phyloP scores from a whole-genome alignment of 1,140 invertebrate genomes.

The Euborellia annulipes region DNA sequence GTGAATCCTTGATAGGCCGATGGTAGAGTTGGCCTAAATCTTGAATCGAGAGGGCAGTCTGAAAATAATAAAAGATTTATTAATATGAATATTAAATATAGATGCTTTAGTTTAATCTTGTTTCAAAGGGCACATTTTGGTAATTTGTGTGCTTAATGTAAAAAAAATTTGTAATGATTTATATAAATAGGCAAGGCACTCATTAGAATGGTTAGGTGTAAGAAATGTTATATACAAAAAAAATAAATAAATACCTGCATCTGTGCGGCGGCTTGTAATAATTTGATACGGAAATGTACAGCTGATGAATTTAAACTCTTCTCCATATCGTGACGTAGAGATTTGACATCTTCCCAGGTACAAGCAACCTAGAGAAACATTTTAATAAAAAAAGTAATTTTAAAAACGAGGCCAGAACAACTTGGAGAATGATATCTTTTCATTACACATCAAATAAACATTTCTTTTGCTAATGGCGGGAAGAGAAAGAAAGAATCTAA shows the following conservation, averaged over 20 bases:
- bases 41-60: slow-evolving; percentile 70
- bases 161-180: no score
- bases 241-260: slow-evolving; percentile 61
- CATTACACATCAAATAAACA: no score
- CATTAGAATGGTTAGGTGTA: neutral
- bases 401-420: no score
- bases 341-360: slow-evolving; percentile 90
- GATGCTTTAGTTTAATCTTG: neutral
- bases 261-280: slow-evolving; percentile 76
- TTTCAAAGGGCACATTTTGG: neutral
- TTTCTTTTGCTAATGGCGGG: no score
- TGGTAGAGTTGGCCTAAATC: slow-evolving; percentile 88
- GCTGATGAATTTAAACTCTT: slow-evolving; percentile 76
- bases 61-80: slow-evolving; percentile 2
- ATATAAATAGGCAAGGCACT: no score
- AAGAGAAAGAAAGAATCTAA: no score
- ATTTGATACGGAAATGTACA: slow-evolving; percentile 76
- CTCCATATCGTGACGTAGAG: slow-evolving; percentile 79
- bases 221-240: neutral
- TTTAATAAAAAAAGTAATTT: no score
- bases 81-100: neutral
- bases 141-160: neutral
- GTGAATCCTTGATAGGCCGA: slow-evolving; percentile 68
- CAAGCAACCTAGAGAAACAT: slow-evolving; percentile 50
- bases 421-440: no score